Percentiles rank a stretch among this genome's conserved stretches.
Conservation (phyloP, 2,888 invertebrate genomes). For the Drosophila phalerata region DNA sequence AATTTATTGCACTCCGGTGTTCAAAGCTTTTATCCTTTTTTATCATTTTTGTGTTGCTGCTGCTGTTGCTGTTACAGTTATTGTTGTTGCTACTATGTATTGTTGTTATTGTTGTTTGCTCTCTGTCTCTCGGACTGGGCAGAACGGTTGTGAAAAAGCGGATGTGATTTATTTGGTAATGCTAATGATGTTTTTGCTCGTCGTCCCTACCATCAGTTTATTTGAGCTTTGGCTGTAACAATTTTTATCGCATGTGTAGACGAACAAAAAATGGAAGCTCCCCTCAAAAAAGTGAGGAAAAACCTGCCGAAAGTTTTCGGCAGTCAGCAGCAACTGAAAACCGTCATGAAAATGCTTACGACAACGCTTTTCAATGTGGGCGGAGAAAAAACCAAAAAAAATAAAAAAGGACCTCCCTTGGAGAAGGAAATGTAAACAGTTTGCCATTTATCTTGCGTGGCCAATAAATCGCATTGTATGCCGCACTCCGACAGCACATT, state of each 20-base stretch:
- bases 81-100: constrained; percentile 13
- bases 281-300: constrained; percentile 36
- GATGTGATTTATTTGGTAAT: constrained; percentile 83
- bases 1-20: constrained; percentile 83
- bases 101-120: constrained; percentile 27
- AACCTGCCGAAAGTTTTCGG: constrained; percentile 74
- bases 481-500: constrained; percentile 49
- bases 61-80: constrained; percentile 13
- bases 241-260: constrained; percentile 80
- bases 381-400: background rate
- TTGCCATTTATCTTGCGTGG: constrained; percentile 77
- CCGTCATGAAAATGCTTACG: constrained; percentile 77
- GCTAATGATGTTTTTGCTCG: constrained; percentile 82
- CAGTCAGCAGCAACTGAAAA: constrained; percentile 53
- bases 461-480: constrained; percentile 75
- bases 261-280: constrained; percentile 32
- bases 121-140: constrained; percentile 60
- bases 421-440: constrained; percentile 77
- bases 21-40: constrained; percentile 82
- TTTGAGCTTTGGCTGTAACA: constrained; percentile 75
- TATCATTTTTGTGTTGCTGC: constrained; percentile 58
- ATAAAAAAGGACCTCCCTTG: constrained; percentile 1
- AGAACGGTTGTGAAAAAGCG: constrained; percentile 79
- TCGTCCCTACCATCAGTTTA: constrained; percentile 71
- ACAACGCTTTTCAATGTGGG: constrained; percentile 58